Conservation (phyloP, 2,888 invertebrate genomes). For the Buathra laborator region DNA sequence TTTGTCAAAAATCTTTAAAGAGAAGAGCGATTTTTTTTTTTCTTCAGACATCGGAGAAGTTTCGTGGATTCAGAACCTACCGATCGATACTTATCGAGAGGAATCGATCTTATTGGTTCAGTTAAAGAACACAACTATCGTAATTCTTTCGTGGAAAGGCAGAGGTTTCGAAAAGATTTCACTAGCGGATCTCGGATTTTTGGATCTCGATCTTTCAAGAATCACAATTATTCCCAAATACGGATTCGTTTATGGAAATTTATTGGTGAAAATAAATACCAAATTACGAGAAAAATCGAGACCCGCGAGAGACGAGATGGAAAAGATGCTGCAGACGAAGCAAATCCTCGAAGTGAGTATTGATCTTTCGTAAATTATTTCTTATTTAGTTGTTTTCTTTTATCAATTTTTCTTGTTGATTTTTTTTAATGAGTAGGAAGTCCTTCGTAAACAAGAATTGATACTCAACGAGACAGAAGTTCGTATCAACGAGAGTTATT, state of each 20-base stretch:
- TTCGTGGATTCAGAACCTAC: conserved; percentile 77
- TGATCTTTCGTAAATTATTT: background rate
- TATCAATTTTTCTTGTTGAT: background rate
- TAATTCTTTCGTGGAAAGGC: conserved; percentile 77
- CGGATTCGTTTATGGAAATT: conserved; percentile 76
- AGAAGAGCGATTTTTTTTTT: background rate
- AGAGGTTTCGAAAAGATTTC: conserved; percentile 69
- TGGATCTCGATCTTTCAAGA: conserved; percentile 74
- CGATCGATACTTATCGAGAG: conserved; percentile 84
- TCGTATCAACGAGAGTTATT: conserved; percentile 70
- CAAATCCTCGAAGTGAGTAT: conserved; percentile 80
- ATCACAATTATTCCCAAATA: conserved; percentile 75
- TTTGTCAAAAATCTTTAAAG: too few species aligned
- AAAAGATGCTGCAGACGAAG: conserved; percentile 78
- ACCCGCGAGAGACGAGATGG: conserved; percentile 79
- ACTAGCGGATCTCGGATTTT: conserved; percentile 70
- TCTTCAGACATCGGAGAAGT: conserved; percentile 74
- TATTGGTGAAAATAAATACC: conserved; percentile 76
- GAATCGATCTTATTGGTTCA: conserved; percentile 85
- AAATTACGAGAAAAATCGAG: conserved; percentile 76
- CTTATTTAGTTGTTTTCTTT: background rate
- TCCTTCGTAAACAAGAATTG: conserved; percentile 74
- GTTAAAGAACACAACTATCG: conserved; percentile 75
- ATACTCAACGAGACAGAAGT: conserved; percentile 73
- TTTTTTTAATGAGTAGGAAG: conserved; percentile 65